These are phyloP conservation scores for Eristalis intricaria DNA, from an alignment of 2,888 invertebrate species.

Conservation along the genomic window DNA sequence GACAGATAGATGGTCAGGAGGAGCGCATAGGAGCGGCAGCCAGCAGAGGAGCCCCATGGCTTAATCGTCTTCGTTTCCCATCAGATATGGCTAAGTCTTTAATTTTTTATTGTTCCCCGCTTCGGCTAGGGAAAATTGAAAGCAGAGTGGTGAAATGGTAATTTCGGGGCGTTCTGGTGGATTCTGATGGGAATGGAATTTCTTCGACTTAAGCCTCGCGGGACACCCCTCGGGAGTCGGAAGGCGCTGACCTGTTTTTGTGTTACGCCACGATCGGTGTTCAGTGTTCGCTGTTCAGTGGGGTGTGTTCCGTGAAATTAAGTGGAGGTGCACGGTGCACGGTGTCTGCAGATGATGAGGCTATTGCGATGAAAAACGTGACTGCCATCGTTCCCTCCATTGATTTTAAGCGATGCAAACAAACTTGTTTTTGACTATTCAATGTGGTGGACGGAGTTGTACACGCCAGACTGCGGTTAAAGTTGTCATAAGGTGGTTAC, in stretches of 20 bases:
- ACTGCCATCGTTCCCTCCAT: background rate
- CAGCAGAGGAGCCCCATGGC: background rate
- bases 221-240: background rate
- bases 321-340: background rate
- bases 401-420: background rate
- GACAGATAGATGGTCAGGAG: background rate
- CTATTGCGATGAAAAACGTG: background rate
- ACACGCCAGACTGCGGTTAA: background rate
- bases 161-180: slow-evolving; percentile 8
- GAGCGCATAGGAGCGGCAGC: background rate
- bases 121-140: slow-evolving; percentile 11
- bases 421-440: background rate
- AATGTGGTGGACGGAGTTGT: background rate
- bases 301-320: background rate
- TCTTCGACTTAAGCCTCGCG: slow-evolving; percentile 2
- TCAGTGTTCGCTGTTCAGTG: background rate
- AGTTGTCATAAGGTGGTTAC: background rate
- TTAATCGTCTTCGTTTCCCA: slow-evolving; percentile 16
- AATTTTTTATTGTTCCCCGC: slow-evolving; percentile 8
- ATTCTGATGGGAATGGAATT: slow-evolving; percentile 29
- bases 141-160: slow-evolving; percentile 25
- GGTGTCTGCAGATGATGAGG: background rate
- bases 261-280: background rate
- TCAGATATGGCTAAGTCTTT: slow-evolving; percentile 19
- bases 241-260: slow-evolving; percentile 17